phyloP scores from a whole-genome alignment of 2,797 vertebrate species.

The Crossoptilon crossoptilon region DNA sequence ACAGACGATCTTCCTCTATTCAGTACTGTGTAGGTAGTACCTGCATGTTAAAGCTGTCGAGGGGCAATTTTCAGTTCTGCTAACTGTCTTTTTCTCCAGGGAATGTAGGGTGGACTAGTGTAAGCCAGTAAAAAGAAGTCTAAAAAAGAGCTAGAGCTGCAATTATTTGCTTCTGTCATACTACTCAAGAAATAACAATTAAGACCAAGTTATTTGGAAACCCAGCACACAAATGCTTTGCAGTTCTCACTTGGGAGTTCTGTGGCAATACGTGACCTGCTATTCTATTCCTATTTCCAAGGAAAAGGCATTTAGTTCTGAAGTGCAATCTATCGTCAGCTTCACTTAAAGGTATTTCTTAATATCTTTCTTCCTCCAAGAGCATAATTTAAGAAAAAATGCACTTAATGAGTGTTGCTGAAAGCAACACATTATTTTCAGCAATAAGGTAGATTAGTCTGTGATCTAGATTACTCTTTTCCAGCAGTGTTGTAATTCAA shows the following conservation, averaged over 20 bases:
- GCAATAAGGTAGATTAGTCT: background rate
- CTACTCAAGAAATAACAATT: background rate
- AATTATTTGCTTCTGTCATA: conserved; percentile 35
- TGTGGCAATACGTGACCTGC: background rate
- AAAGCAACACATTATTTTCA: background rate
- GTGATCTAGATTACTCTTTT: background rate
- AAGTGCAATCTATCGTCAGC: background rate
- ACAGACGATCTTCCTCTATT: background rate
- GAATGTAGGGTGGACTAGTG: background rate
- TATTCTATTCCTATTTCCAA: conserved; percentile 1
- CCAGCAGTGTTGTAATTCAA: background rate
- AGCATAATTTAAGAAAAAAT: background rate
- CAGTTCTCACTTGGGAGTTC: conserved; percentile 23
- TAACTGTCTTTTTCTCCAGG: background rate
- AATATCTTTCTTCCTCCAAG: background rate
- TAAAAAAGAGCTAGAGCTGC: conserved; percentile 36
- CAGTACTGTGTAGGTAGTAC: background rate
- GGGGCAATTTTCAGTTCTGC: conserved; percentile 2
- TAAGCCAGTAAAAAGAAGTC: background rate
- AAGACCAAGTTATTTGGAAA: background rate
- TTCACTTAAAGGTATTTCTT: background rate
- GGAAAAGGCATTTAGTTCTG: background rate
- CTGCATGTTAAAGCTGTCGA: background rate
- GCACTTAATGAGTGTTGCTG: background rate
- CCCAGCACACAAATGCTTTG: conserved; percentile 11